These are phyloP conservation scores for Gavia stellata DNA, from an alignment of 2,113 vertebrate genomes.

Conservation along the genomic window DNA sequence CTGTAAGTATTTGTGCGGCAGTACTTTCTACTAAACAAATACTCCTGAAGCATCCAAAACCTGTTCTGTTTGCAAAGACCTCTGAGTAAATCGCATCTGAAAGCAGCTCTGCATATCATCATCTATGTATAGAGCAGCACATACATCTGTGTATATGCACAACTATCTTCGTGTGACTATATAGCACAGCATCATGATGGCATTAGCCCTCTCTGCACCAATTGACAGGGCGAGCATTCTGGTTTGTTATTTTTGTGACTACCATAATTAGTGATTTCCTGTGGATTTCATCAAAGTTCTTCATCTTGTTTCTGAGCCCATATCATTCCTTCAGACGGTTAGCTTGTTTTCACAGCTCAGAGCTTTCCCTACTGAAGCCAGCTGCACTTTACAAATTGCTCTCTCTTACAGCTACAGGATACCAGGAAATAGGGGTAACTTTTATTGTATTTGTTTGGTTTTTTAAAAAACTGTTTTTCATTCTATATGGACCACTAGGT, in stretches of 20 bases:
- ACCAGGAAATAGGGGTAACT: neutral
- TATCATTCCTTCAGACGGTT: neutral
- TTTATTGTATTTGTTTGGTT: neutral
- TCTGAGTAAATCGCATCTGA: neutral
- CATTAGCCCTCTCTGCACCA: neutral
- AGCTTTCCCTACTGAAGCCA: neutral
- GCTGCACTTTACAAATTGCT: neutral
- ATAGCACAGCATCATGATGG: neutral
- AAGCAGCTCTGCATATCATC: neutral
- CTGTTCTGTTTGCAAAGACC: neutral
- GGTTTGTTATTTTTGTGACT: neutral
- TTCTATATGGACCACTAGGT: neutral
- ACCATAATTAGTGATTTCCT: slow-evolving; percentile 4
- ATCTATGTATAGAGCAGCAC: neutral
- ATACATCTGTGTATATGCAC: neutral
- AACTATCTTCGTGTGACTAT: neutral
- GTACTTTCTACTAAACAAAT: neutral
- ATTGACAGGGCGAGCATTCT: neutral
- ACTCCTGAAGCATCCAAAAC: neutral
- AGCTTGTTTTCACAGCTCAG: neutral
- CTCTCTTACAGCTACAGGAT: neutral
- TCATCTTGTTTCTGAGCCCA: neutral
- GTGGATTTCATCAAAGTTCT: neutral
- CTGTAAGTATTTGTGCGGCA: neutral
- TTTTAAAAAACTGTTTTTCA: neutral